These are phyloP conservation scores for Pristionchus entomophagus DNA, from an alignment of 2,888 invertebrate species.

Conservation along the genomic window DNA sequence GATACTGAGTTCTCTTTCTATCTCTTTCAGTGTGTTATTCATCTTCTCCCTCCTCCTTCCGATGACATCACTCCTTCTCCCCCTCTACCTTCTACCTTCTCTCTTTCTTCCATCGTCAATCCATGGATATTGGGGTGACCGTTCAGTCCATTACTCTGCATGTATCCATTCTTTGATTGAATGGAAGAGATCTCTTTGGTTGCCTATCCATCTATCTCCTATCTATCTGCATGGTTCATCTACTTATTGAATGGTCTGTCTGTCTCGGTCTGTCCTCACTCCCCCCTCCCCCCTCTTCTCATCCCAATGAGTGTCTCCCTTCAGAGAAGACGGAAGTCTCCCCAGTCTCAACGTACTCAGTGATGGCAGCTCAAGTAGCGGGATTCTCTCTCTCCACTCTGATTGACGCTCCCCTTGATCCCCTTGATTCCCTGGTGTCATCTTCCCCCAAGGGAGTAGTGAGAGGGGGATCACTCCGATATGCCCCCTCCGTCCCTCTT, in stretches of 20 bases:
- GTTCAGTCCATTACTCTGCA: constrained; percentile 40
- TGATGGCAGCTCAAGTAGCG: constrained; percentile 45
- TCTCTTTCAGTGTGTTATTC: constrained; percentile 42
- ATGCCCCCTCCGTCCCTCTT: not conserved
- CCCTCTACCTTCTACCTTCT: not conserved
- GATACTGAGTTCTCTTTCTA: constrained; percentile 20
- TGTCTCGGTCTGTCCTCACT: not conserved
- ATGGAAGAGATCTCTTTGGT: constrained; percentile 6
- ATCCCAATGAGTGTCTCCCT: constrained; percentile 20
- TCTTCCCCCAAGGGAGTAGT: not conserved
- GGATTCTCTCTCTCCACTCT: constrained; percentile 44
- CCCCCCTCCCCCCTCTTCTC: not conserved
- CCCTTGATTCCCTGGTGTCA: not conserved
- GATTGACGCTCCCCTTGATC: not conserved
- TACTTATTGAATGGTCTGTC: not conserved
- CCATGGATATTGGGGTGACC: not conserved
- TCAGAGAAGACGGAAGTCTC: not conserved
- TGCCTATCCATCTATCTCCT: not conserved
- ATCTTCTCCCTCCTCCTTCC: not conserved
- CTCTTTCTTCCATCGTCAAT: not conserved
- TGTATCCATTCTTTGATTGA: not conserved
- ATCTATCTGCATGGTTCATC: constrained; percentile 1
- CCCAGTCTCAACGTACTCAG: constrained; percentile 30
- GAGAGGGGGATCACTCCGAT: constrained; percentile 14
- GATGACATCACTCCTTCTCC: not conserved